Evolutionary conservation across 2,113 vertebrate species (phyloP).

Genomic region (Dolichallabes microphthalmus): DNA sequence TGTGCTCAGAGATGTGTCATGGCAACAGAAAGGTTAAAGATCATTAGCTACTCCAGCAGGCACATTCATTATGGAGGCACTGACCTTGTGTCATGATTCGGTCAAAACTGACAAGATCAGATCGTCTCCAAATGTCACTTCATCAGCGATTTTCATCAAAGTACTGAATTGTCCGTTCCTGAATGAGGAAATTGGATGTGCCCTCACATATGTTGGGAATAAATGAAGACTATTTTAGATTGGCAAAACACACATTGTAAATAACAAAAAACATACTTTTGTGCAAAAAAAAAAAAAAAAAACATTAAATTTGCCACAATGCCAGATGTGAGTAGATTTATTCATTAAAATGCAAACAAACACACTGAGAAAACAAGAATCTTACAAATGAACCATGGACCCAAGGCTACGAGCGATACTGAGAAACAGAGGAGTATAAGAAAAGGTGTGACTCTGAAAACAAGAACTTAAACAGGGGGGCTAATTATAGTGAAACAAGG

Average conservation of each 20-base stretch:
- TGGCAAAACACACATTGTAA: background rate
- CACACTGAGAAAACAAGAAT: too few species aligned
- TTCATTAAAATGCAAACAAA: too few species aligned
- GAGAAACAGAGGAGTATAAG: too few species aligned
- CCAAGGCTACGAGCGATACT: too few species aligned
- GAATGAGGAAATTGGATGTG: conserved; percentile 58
- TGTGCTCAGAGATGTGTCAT: conserved; percentile 10
- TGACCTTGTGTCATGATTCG: conserved; percentile 62
- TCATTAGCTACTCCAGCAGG: conserved; percentile 35
- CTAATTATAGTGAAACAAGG: too few species aligned
- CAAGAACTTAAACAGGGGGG: too few species aligned
- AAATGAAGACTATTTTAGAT: conserved; percentile 19
- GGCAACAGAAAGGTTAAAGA: conserved; percentile 36
- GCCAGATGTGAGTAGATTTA: too few species aligned
- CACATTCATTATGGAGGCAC: conserved; percentile 55
- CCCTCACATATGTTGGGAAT: conserved; percentile 44
- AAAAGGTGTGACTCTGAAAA: too few species aligned
- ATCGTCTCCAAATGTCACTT: conserved; percentile 77
- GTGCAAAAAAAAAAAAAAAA: background rate
- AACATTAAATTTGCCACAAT: background rate
- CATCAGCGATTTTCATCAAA: conserved; percentile 76
- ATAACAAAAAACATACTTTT: background rate
- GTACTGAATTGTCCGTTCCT: conserved; percentile 54
- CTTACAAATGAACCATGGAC: too few species aligned
- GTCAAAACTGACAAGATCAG: conserved; percentile 69